Evolutionary conservation across 1,140 invertebrate species (phyloP).

Genomic region (Lanistes nyassanus): DNA sequence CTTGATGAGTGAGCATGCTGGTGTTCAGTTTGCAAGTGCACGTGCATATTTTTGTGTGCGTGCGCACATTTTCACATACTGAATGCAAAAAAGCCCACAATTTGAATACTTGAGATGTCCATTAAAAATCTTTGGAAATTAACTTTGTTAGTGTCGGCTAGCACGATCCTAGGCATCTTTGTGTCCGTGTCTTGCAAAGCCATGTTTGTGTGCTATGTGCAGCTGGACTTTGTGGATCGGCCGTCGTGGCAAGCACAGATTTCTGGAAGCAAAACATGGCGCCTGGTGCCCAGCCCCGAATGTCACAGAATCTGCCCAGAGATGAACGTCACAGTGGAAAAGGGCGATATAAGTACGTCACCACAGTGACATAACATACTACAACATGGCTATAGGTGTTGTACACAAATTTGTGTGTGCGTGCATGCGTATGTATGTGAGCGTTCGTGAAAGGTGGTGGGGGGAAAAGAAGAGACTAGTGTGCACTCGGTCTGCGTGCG

Average conservation of each 20-base stretch:
- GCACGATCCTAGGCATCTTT: too few species aligned
- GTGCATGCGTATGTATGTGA: slow-evolving; percentile 4
- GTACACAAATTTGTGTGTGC: background rate
- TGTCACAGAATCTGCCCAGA: slow-evolving; percentile 81
- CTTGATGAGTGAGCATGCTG: too few species aligned
- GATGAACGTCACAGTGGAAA: slow-evolving; percentile 78
- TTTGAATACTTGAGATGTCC: too few species aligned
- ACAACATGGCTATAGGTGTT: background rate
- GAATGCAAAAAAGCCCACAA: too few species aligned
- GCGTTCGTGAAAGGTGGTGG: background rate
- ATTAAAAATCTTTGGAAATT: too few species aligned
- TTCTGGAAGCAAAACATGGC: slow-evolving; percentile 85
- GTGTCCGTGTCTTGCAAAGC: too few species aligned
- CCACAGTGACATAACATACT: too few species aligned
- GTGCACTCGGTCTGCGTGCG: background rate
- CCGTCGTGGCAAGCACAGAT: slow-evolving; percentile 97
- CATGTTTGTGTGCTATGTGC: slow-evolving; percentile 40
- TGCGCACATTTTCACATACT: too few species aligned
- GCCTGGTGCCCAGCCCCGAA: slow-evolving; percentile 86
- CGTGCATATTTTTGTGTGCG: background rate
- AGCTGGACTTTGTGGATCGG: slow-evolving; percentile 91
- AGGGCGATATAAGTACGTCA: slow-evolving; percentile 90
- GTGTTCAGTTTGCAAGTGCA: too few species aligned
- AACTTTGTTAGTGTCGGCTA: too few species aligned
- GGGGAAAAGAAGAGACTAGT: background rate